Conservation (phyloP, 2,888 invertebrate genomes). For the Pammene aurita region DNA sequence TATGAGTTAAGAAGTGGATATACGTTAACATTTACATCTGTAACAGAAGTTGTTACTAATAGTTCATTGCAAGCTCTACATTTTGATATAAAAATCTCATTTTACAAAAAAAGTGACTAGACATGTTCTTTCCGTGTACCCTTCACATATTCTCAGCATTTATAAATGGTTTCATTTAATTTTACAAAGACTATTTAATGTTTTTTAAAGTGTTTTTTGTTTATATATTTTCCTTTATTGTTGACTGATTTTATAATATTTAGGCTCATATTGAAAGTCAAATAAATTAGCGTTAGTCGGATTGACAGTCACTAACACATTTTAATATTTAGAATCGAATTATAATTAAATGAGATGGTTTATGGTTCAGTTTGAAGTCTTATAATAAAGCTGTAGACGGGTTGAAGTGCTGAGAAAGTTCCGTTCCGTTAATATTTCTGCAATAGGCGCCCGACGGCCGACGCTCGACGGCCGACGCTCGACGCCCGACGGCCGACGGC, state of each 20-base stretch:
- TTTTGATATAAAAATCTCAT: too few relatives aligned
- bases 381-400: background rate
- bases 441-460: constrained; percentile 1
- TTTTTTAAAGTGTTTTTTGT: constrained; percentile 17
- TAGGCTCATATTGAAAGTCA: background rate
- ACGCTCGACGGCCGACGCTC: too few relatives aligned
- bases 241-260: constrained; percentile 1
- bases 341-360: constrained; percentile 1
- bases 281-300: background rate
- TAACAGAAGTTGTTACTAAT: too few relatives aligned
- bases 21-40: too few relatives aligned
- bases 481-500: too few relatives aligned
- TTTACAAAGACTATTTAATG: background rate
- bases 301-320: background rate
- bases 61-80: too few relatives aligned
- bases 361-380: background rate
- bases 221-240: constrained; percentile 3
- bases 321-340: background rate
- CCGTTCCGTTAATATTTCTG: background rate
- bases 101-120: too few relatives aligned
- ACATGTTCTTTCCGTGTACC: too few relatives aligned
- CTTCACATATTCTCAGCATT: constrained; percentile 6
- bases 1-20: too few relatives aligned
- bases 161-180: background rate
- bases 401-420: too few relatives aligned